Evolutionary conservation across 2,888 invertebrate species (phyloP).

Genomic region (Eupithecia exiguata): DNA sequence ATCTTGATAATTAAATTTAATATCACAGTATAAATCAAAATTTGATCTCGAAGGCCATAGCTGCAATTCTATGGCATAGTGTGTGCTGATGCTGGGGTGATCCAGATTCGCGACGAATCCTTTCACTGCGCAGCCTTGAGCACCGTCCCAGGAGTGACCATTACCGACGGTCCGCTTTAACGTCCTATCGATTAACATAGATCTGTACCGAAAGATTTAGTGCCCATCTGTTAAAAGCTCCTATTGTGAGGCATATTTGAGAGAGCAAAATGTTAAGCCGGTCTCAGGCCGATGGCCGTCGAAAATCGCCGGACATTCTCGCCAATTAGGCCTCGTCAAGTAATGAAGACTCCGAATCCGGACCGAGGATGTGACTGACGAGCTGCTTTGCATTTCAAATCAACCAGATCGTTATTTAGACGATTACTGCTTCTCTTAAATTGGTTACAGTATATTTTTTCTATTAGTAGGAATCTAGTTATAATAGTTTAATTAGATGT

Average conservation of each 20-base stretch:
- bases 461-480: conserved; percentile 17
- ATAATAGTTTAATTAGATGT: conserved; percentile 10
- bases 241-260: conserved; percentile 61
- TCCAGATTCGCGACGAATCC: conserved; percentile 79
- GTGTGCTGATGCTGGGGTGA: conserved; percentile 67
- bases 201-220: conserved; percentile 74
- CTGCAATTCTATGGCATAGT: conserved; percentile 20
- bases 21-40: conserved; percentile 6
- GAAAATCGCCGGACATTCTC: conserved; percentile 58
- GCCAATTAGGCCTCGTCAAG: conserved; percentile 62
- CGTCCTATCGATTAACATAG: conserved; percentile 79
- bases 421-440: conserved; percentile 61
- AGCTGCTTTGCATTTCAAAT: conserved; percentile 71
- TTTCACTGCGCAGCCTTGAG: conserved; percentile 81
- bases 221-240: conserved; percentile 58
- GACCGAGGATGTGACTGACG: conserved; percentile 57
- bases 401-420: conserved; percentile 62
- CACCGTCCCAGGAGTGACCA: conserved; percentile 70
- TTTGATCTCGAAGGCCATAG: conserved; percentile 6
- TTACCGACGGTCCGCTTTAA: conserved; percentile 75
- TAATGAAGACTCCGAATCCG: conserved; percentile 53
- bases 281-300: conserved; percentile 57
- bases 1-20: not conserved
- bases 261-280: conserved; percentile 58
- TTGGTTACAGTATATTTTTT: conserved; percentile 53